Evolutionary conservation across 2,797 vertebrate genomes (phyloP).

Genomic region (Esox lucius): DNA sequence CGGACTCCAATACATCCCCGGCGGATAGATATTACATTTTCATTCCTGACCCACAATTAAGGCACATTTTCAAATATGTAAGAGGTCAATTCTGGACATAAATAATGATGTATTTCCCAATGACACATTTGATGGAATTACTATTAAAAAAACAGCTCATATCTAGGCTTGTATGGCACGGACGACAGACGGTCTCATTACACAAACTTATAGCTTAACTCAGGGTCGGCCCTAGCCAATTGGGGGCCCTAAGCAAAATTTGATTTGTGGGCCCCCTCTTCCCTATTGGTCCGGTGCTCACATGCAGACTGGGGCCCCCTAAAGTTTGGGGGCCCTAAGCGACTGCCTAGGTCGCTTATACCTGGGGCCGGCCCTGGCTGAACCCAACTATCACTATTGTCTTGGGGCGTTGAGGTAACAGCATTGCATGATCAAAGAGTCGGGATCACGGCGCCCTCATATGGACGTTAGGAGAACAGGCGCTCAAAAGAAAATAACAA

Average conservation of each 20-base stretch:
- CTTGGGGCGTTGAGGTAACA: conserved; percentile 56
- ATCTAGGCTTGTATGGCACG: neutral
- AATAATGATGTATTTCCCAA: too few relatives aligned
- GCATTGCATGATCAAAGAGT: conserved; percentile 41
- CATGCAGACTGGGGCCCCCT: too few relatives aligned
- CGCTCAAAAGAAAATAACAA: conserved; percentile 6
- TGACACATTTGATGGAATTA: neutral
- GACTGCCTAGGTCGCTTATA: too few relatives aligned
- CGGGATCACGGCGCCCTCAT: conserved; percentile 64
- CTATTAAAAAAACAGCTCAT: neutral
- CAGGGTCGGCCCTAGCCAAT: too few relatives aligned
- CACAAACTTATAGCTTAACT: neutral
- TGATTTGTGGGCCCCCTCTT: too few relatives aligned
- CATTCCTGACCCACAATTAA: neutral
- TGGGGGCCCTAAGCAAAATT: too few relatives aligned
- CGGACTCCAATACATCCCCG: conserved; percentile 1
- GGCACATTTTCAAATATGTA: neutral
- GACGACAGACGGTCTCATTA: neutral
- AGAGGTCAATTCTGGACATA: neutral
- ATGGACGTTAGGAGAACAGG: conserved; percentile 50
- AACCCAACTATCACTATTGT: conserved; percentile 64
- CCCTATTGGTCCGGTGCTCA: too few relatives aligned
- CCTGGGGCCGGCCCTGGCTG: too few relatives aligned
- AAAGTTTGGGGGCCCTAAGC: too few relatives aligned
- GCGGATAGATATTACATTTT: neutral